phyloP scores from a whole-genome alignment of 2,888 invertebrate genomes.

The Acholoe squamosa region DNA sequence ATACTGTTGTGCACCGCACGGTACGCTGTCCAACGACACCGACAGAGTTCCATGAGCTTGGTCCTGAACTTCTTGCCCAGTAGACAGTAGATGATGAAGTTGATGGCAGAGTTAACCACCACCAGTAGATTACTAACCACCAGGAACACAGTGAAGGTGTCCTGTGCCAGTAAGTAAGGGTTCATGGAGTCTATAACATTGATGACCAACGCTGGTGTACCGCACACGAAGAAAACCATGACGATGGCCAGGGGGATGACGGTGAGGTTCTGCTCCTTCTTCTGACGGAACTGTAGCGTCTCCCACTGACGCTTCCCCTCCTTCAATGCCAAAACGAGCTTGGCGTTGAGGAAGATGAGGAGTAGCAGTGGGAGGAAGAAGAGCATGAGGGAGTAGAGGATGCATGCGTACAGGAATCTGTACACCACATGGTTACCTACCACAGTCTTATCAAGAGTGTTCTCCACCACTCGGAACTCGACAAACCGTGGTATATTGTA shows the following conservation, averaged over 20 bases:
- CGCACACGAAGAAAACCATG: constrained; percentile 73
- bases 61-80: constrained; percentile 71
- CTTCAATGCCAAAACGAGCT: constrained; percentile 70
- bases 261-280: constrained; percentile 73
- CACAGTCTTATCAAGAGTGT: constrained; percentile 67
- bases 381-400: constrained; percentile 71
- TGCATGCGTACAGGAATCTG: constrained; percentile 71
- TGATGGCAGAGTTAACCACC: constrained; percentile 71
- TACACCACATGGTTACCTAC: constrained; percentile 70
- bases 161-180: constrained; percentile 44
- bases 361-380: constrained; percentile 71
- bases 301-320: constrained; percentile 71
- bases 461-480: constrained; percentile 67
- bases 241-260: constrained; percentile 73
- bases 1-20: constrained; percentile 60
- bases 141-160: constrained; percentile 64
- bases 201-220: constrained; percentile 71
- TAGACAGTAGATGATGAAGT: constrained; percentile 73
- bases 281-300: constrained; percentile 69
- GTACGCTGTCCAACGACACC: constrained; percentile 82
- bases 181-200: constrained; percentile 71
- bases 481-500: constrained; percentile 74
- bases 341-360: constrained; percentile 71
- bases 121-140: constrained; percentile 71
- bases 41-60: constrained; percentile 67